phyloP scores from a whole-genome alignment of 1,140 invertebrate genomes.

The Hyles euphorbiae region DNA sequence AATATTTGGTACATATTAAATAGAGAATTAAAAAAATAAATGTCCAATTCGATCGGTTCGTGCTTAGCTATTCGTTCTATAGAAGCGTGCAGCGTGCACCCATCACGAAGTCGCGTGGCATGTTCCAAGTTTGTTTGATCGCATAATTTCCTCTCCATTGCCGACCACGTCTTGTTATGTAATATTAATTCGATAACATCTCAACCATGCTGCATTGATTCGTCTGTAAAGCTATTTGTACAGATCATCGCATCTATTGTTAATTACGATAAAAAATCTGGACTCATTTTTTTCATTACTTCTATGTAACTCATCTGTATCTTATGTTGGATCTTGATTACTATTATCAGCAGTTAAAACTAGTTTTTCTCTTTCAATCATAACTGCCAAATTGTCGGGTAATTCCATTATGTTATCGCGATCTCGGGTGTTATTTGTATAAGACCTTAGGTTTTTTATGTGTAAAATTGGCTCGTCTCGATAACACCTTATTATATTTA shows the following conservation, averaged over 20 bases:
- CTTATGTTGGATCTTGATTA: constrained; percentile 9
- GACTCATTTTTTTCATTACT: constrained; percentile 19
- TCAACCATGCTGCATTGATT: constrained; percentile 33
- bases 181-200: constrained; percentile 60
- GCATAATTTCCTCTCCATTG: constrained; percentile 53
- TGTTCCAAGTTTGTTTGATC: constrained; percentile 30
- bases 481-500: too few relatives aligned
- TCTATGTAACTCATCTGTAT: constrained; percentile 2
- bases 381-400: background rate
- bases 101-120: constrained; percentile 16
- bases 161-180: constrained; percentile 40
- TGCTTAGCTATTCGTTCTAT: constrained; percentile 18
- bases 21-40: too few relatives aligned
- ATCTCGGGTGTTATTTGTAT: too few relatives aligned
- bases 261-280: constrained; percentile 43
- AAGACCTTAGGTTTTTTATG: too few relatives aligned
- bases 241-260: constrained; percentile 29
- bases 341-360: constrained; percentile 10
- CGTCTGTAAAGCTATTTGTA: constrained; percentile 35
- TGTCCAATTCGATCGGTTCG: background rate
- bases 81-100: constrained; percentile 5
- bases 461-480: too few relatives aligned
- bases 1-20: too few relatives aligned
- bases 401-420: too few relatives aligned
- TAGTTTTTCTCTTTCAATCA: constrained; percentile 3